Evolutionary conservation across 2,888 invertebrate species (phyloP), one percentile per base, ranked within the genome.

Genomic region (Cheilosia variabilis): DNA sequence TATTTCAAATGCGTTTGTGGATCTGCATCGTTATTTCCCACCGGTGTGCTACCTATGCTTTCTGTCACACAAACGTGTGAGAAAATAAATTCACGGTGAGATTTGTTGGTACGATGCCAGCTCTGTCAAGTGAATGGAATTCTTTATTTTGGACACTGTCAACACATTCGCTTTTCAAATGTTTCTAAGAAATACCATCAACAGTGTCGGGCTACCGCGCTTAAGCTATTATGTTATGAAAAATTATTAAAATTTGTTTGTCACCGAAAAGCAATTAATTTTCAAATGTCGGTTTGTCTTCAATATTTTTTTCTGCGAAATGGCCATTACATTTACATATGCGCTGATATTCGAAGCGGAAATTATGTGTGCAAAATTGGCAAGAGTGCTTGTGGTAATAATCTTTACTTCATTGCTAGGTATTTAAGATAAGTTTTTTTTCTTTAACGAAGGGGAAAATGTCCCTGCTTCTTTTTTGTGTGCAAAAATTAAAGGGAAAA

Each of bases 81-180:
- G 57, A 57, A 78, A 71, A 71, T 62, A 78, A 3, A 63, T 78
- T 50, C 37, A 55, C 57, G n/a, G 45, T 17, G 34, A 45, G 47
- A 57, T 17, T 31, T 24, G 22, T 72, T 79, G 78, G 52, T 10
- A 4, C 4, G 2, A 7, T 31, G 57, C 65, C 78, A 72, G 58
- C 45, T 19, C 13, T 37, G 37, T 13, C 37, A 1, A 31, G 27
- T 43, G 43, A 50, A 63, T 50, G 37, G n/a, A 53, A 50, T 17
- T 13, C 41, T 65, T 58, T 58, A 58, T 72, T 65, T 66, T 58
- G 27, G 43, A 71, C 41, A 52, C 57, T 72, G 58, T 72, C 72
- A 79, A 65, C 71, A 72, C 45, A 43, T 58, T 58, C 10, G 66
- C 37, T 65, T 62, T 43, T 68, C 43, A 45, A 47, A 58, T 50